A percentile compares a stretch with the other conserved stretches of the same genome.
These are phyloP conservation scores for Scotopteryx bipunctaria DNA, from an alignment of 2,888 invertebrate species.

Conservation along the genomic window DNA sequence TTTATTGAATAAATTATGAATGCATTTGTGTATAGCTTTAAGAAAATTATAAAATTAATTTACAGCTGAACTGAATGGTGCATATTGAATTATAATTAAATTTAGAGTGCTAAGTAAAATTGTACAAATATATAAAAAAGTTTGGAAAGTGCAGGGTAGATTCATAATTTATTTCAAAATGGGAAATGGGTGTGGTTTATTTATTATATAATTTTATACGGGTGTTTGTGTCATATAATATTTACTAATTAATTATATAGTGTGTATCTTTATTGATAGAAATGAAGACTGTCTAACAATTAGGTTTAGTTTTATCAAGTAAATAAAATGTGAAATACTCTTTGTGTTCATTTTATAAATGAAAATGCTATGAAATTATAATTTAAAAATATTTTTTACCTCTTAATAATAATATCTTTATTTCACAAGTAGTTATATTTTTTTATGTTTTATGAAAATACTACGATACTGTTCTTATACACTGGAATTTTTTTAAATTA, in stretches of 20 bases:
- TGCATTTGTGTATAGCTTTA: slow-evolving; percentile 42
- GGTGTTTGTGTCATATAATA: slow-evolving; percentile 55
- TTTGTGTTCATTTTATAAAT: no score
- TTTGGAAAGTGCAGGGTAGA: slow-evolving; percentile 58
- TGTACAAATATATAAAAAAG: slow-evolving; percentile 32
- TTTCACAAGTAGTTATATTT: background rate
- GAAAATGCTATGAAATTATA: no score
- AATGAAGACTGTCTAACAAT: slow-evolving; percentile 34
- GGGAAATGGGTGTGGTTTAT: background rate
- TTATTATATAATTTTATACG: slow-evolving; percentile 41
- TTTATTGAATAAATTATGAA: background rate
- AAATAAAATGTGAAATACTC: slow-evolving; percentile 1
- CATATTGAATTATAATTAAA: slow-evolving; percentile 40
- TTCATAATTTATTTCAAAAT: slow-evolving; percentile 9
- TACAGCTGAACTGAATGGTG: slow-evolving; percentile 72
- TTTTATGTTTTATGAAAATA: background rate
- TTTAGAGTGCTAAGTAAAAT: slow-evolving; percentile 13
- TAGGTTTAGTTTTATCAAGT: slow-evolving; percentile 18
- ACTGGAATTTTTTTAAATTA: no score
- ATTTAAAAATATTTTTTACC: background rate
- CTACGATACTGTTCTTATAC: no score
- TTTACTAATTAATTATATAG: slow-evolving; percentile 23
- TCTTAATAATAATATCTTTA: background rate
- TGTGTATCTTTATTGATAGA: slow-evolving; percentile 22
- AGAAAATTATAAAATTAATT: slow-evolving; percentile 27